These are phyloP conservation scores for Tiliacea citrago DNA, from an alignment of 2,888 invertebrate genomes.

Conservation along the genomic window DNA sequence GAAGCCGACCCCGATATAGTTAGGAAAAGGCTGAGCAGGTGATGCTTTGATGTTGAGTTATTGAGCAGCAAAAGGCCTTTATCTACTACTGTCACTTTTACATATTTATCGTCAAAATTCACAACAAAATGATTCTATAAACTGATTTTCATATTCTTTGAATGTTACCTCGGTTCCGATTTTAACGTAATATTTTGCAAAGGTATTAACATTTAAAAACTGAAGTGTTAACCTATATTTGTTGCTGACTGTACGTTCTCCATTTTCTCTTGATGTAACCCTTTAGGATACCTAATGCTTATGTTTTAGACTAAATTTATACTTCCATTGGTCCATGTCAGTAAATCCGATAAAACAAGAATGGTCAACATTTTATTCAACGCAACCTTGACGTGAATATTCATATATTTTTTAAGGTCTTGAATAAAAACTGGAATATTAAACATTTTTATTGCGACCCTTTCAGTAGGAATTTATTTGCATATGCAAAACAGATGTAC, in stretches of 20 bases:
- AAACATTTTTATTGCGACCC: constrained; percentile 39
- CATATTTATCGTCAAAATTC: background rate
- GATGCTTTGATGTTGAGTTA: too few species aligned
- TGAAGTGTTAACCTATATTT: too few species aligned
- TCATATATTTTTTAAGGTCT: constrained; percentile 35
- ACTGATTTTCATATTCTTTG: background rate
- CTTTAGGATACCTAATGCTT: background rate
- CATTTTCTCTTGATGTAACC: too few species aligned
- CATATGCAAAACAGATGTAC: constrained; percentile 27
- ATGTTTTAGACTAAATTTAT: background rate
- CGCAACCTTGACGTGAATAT: constrained; percentile 27
- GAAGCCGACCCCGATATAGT: too few species aligned
- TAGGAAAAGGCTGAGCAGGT: too few species aligned
- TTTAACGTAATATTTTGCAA: too few species aligned
- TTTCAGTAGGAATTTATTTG: constrained; percentile 29
- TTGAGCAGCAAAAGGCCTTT: background rate
- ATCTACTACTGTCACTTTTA: background rate
- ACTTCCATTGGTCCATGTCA: background rate
- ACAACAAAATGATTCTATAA: background rate
- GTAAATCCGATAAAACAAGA: background rate
- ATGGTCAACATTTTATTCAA: constrained; percentile 6
- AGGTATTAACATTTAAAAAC: too few species aligned
- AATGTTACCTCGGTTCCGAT: background rate
- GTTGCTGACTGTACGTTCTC: too few species aligned
- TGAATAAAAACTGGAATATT: constrained; percentile 41